Evolutionary conservation across 2,113 vertebrate species (phyloP).

Genomic region (Pycnonotus jocosus): DNA sequence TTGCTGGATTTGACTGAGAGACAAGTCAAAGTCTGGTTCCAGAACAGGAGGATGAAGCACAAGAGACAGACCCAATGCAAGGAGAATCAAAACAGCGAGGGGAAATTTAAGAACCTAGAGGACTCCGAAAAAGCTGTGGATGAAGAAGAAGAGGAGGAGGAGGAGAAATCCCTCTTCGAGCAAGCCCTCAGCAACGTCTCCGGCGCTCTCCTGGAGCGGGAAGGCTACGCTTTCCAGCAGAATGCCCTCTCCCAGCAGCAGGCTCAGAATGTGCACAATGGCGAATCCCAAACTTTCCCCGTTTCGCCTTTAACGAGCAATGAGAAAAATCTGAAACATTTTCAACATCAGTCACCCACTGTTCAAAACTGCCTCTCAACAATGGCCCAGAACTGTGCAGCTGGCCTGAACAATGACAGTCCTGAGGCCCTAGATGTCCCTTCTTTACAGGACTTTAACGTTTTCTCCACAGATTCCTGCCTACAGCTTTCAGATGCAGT

Average conservation of each 20-base stretch:
- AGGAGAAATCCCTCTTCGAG: constrained; percentile 83
- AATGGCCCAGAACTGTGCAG: constrained; percentile 94
- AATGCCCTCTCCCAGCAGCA: constrained; percentile 85
- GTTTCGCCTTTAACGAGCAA: constrained; percentile 85
- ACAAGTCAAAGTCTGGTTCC: constrained; percentile 99
- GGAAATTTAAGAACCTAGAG: constrained; percentile 81
- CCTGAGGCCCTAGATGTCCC: constrained; percentile 86
- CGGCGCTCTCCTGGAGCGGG: constrained; percentile 85
- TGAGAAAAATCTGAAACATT: constrained; percentile 99
- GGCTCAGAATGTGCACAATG: constrained; percentile 85
- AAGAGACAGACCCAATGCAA: constrained; percentile 96
- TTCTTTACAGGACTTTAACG: constrained; percentile 89
- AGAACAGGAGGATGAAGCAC: constrained; percentile 98
- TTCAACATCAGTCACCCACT: constrained; percentile 88
- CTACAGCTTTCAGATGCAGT: constrained; percentile 93
- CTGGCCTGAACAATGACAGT: constrained; percentile 91
- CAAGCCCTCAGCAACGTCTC: constrained; percentile 77
- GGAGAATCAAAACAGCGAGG: constrained; percentile 90
- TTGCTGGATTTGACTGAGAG: constrained; percentile 94
- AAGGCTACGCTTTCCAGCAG: constrained; percentile 87
- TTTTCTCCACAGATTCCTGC: constrained; percentile 90
- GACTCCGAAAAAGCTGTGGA: constrained; percentile 78
- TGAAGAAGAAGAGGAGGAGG: constrained; percentile 81
- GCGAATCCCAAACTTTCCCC: constrained; percentile 82
- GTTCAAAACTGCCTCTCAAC: constrained; percentile 87